These are phyloP conservation scores for Adelosebastes latens DNA, from an alignment of 2,797 vertebrate genomes.

Conservation along the genomic window DNA sequence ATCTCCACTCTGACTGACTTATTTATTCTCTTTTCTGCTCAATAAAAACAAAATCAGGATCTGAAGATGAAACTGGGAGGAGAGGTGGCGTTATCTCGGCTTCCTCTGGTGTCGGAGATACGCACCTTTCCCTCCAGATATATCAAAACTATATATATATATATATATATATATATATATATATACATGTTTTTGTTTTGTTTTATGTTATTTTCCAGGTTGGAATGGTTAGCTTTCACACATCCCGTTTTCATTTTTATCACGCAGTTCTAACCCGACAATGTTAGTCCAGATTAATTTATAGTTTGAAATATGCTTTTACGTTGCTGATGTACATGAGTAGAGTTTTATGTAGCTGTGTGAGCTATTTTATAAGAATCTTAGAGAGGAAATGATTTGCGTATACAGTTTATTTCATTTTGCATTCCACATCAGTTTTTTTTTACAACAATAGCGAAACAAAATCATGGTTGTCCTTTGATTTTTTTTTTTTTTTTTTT, in stretches of 20 bases:
- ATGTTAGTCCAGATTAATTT: slow-evolving; percentile 74
- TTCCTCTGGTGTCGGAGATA: neutral
- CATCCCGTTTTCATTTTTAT: slow-evolving; percentile 35
- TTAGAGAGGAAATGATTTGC: slow-evolving; percentile 44
- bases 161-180: neutral
- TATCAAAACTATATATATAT: neutral
- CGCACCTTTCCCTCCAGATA: neutral
- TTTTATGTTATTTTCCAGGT: neutral
- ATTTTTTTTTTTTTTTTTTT: slow-evolving; percentile 56
- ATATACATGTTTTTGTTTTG: neutral
- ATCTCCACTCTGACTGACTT: slow-evolving; percentile 26
- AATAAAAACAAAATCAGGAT: slow-evolving; percentile 9
- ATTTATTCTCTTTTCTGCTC: slow-evolving; percentile 48
- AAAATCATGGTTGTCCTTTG: slow-evolving; percentile 70
- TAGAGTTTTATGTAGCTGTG: slow-evolving; percentile 81
- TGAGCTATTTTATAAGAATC: slow-evolving; percentile 64
- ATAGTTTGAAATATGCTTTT: slow-evolving; percentile 75
- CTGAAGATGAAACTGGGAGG: neutral
- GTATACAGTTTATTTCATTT: slow-evolving; percentile 56
- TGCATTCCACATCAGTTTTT: slow-evolving; percentile 83
- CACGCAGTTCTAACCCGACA: slow-evolving; percentile 75
- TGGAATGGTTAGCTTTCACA: slow-evolving; percentile 5
- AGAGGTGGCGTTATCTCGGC: neutral
- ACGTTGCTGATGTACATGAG: slow-evolving; percentile 73
- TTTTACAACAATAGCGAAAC: slow-evolving; percentile 66